A percentile compares a stretch with the other conserved stretches of the same genome.
Evolutionary conservation across 2,797 vertebrate species (phyloP).

Genomic region (Pantherophis vulpinus): DNA sequence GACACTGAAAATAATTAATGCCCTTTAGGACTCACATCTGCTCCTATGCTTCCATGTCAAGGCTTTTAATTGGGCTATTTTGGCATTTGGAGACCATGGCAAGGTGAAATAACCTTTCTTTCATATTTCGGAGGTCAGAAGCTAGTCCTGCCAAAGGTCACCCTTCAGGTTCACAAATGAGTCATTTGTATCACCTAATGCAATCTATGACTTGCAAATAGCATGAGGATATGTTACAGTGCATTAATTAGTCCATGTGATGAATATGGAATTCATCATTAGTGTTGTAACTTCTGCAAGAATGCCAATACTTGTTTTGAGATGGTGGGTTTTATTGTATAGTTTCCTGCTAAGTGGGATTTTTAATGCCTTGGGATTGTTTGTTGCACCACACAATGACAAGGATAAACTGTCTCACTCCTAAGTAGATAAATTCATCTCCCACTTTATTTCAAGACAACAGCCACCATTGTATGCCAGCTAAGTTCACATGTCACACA

Average conservation of each 20-base stretch:
- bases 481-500: not conserved
- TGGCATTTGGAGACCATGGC: slow-evolving; percentile 84
- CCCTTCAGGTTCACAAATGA: slow-evolving; percentile 82
- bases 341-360: slow-evolving; percentile 58
- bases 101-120: slow-evolving; percentile 84
- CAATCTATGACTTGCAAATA: slow-evolving; percentile 83
- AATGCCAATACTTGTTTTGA: slow-evolving; percentile 76
- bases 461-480: not conserved
- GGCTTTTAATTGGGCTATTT: slow-evolving; percentile 87
- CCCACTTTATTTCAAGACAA: not conserved
- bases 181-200: slow-evolving; percentile 83
- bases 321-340: slow-evolving; percentile 67
- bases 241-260: slow-evolving; percentile 80
- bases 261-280: slow-evolving; percentile 79
- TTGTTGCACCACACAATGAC: slow-evolving; percentile 54
- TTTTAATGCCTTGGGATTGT: slow-evolving; percentile 56
- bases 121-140: slow-evolving; percentile 83
- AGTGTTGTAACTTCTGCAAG: slow-evolving; percentile 69
- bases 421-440: not conserved
- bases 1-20: slow-evolving; percentile 86
- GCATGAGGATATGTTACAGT: slow-evolving; percentile 75
- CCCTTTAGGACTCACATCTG: slow-evolving; percentile 84
- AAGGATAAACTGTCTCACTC: slow-evolving; percentile 41
- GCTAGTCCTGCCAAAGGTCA: slow-evolving; percentile 82
- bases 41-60: slow-evolving; percentile 83